Base-by-base conservation (phyloP, 2,888 invertebrate genomes). In the Leucophora obtusa region DNA sequence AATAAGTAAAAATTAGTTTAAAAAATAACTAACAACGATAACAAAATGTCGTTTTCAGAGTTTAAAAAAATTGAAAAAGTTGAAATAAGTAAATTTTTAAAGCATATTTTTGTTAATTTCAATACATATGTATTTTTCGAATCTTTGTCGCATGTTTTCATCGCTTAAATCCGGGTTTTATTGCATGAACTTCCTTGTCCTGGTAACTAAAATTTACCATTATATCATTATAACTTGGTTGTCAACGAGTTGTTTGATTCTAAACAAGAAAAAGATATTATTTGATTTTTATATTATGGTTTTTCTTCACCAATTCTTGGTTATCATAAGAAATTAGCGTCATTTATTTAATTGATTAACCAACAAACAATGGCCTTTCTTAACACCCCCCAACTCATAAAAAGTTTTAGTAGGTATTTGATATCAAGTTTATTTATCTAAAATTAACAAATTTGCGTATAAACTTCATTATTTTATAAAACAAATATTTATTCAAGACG, bases 261-360 rank as follows among this genome's bases (percentile, higher is more conserved):
- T 65, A 35, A 54, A 51, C 38, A 38, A 59, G 18, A 24, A 1
- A 58, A 24, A 28, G 35, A 62, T 60, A 63, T 66, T 76, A 21
- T 76, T 72, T 72, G 63, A 28, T 69, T 69, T 68, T 59, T 63
- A 21, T 38, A 75, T 79, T 71, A 50, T 15, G 2, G n/a, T 17
- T 51, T 47, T 38, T 28, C 11, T 14, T 50, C 33, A 6, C 11
- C 5, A 47, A n/a, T 6, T 68, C 17, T 62, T 47, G 38, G 58
- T 66, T 75, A 56, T 60, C n/a, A 18, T 56, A 74, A 56, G 15
- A 54, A 71, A 79, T 79, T 79, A 79, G 75, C 58, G 69, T 53
- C 15, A 28, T 53, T 33, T 69, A 73, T 73, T 69, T 35, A 53
- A 71, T 77, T 59, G 54, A 63, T 47, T 69, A 43, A 43, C 15